A percentile compares a stretch with the other conserved stretches of the same genome.
Evolutionary conservation across 2,113 vertebrate species (phyloP).

Genomic region (Sylvia atricapilla): DNA sequence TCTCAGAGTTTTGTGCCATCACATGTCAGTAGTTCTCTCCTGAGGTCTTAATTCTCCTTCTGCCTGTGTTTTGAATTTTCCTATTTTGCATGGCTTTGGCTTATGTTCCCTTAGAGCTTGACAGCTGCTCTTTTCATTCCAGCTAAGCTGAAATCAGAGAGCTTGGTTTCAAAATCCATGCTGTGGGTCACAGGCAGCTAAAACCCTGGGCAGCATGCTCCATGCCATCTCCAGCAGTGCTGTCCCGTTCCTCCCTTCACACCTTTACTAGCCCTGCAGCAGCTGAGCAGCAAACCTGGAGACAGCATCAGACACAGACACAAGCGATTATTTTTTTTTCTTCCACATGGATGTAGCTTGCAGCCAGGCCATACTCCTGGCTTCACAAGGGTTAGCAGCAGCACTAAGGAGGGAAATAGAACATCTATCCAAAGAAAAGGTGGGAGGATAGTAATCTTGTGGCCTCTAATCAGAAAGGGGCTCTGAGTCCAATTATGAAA

Average conservation of each 20-base stretch:
- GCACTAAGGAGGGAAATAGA: neutral
- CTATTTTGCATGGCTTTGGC: neutral
- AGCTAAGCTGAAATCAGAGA: neutral
- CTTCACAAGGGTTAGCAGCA: neutral
- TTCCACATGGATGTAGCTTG: neutral
- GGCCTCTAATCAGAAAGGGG: neutral
- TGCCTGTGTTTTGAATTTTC: neutral
- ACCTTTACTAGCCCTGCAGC: neutral
- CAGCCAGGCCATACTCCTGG: neutral
- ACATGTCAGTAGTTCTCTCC: conserved; percentile 1
- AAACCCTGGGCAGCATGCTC: neutral
- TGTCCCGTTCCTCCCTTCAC: neutral
- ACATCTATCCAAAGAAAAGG: accelerated
- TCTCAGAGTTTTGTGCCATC: neutral
- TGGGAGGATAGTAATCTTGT: neutral
- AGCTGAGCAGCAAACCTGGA: neutral
- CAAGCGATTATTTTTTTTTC: neutral
- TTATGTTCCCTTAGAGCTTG: neutral
- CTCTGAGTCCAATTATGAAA: neutral
- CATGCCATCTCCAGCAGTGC: neutral
- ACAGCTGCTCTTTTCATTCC: neutral
- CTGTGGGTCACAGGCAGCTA: neutral
- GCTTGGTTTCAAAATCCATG: neutral
- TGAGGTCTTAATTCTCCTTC: conserved; percentile 6
- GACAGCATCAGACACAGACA: neutral